Conservation (phyloP, 2,113 vertebrate species). For the Pygoscelis antarcticus region DNA sequence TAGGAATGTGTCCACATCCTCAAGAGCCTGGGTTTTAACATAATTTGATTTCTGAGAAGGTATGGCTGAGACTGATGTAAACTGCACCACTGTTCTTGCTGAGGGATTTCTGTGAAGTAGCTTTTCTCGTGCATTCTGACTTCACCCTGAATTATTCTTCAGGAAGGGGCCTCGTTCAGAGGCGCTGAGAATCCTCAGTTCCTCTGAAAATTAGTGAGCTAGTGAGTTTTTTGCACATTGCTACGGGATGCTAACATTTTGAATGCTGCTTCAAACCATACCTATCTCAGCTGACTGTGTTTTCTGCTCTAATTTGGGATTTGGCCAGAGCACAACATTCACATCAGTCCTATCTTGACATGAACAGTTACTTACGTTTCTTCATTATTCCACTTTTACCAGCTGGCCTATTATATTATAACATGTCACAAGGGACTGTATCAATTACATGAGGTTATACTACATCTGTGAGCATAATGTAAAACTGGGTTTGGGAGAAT, state of each 20-base stretch:
- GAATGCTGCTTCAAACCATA: neutral
- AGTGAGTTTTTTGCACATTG: neutral
- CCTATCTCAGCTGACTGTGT: neutral
- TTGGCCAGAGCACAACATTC: neutral
- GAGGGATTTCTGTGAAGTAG: neutral
- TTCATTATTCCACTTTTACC: constrained; percentile 31
- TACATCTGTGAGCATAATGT: neutral
- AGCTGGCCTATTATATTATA: constrained; percentile 21
- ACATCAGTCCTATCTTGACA: neutral
- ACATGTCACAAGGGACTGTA: neutral
- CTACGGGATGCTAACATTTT: neutral
- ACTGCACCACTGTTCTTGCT: neutral
- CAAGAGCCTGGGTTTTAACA: neutral
- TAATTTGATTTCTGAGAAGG: neutral
- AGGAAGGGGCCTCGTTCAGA: neutral
- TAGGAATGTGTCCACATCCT: neutral
- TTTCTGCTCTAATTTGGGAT: neutral
- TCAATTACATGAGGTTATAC: constrained; percentile 26
- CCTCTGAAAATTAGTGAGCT: neutral
- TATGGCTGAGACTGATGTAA: neutral
- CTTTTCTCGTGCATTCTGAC: neutral
- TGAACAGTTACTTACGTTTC: constrained; percentile 11
- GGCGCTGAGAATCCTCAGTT: neutral
- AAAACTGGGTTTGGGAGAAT: neutral
- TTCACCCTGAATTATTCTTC: neutral